Evolutionary conservation across 2,797 vertebrate genomes (phyloP).

Genomic region (Dendrocincla tyrannina): DNA sequence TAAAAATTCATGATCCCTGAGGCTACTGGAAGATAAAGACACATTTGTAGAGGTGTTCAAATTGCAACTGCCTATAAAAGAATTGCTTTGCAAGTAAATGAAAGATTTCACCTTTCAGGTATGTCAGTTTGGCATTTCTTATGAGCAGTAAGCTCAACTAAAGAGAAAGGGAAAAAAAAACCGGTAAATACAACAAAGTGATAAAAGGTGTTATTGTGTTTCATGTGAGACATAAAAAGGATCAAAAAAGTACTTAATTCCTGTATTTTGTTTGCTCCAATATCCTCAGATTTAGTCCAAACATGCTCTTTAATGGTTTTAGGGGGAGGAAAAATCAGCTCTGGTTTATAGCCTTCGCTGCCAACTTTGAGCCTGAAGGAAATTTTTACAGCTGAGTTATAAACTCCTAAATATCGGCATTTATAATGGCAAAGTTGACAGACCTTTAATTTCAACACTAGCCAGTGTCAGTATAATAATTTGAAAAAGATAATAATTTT

Average conservation of each 20-base stretch:
- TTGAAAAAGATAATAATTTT: slow-evolving; percentile 48
- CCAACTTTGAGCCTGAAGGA: slow-evolving; percentile 37
- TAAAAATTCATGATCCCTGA: background rate
- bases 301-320: background rate
- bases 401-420: slow-evolving; percentile 47
- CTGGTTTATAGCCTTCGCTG: slow-evolving; percentile 23
- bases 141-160: background rate
- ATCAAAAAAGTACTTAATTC: background rate
- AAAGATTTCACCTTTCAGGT: background rate
- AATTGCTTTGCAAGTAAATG: background rate
- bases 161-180: background rate
- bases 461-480: slow-evolving; percentile 23
- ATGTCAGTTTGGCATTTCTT: background rate
- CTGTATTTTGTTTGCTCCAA: background rate
- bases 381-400: slow-evolving; percentile 67
- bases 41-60: background rate
- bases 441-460: slow-evolving; percentile 50
- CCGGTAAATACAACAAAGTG: background rate
- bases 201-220: background rate
- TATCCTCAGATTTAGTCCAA: background rate
- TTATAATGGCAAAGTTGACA: slow-evolving; percentile 31
- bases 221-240: slow-evolving; percentile 13
- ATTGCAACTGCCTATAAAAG: background rate
- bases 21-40: background rate
- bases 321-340: background rate